Evolutionary conservation across 2,888 invertebrate genomes (phyloP).

Genomic region (Dolichomitus sp.): DNA sequence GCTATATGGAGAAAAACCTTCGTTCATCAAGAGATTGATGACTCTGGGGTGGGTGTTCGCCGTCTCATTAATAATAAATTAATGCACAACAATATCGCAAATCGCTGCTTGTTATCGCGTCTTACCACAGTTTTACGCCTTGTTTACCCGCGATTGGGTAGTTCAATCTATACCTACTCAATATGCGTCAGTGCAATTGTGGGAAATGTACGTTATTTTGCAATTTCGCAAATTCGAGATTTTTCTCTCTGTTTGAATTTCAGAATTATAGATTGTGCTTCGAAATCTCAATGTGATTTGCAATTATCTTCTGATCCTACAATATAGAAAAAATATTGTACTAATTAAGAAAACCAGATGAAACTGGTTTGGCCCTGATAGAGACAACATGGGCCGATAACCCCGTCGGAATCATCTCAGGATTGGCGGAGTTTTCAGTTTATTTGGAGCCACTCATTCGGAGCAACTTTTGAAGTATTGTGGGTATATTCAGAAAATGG

Average conservation of each 20-base stretch:
- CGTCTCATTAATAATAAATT: constrained; percentile 45
- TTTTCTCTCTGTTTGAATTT: constrained; percentile 4
- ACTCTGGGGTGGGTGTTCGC: constrained; percentile 26
- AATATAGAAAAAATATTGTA: background rate
- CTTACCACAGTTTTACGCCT: constrained; percentile 57
- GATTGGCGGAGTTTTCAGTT: constrained; percentile 2
- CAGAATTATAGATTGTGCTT: background rate
- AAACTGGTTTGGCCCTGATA: constrained; percentile 39
- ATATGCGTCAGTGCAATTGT: constrained; percentile 6
- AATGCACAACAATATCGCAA: constrained; percentile 48
- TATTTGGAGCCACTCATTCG: background rate
- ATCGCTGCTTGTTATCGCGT: constrained; percentile 47
- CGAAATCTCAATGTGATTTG: background rate
- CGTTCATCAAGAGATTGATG: constrained; percentile 33
- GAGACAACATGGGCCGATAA: constrained; percentile 41
- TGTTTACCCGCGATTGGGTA: constrained; percentile 48
- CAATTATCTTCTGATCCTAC: background rate
- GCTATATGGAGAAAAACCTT: constrained; percentile 2
- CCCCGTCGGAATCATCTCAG: constrained; percentile 37
- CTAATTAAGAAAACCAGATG: constrained; percentile 29
- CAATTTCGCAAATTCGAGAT: background rate
- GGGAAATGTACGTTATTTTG: background rate
- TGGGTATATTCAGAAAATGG: background rate
- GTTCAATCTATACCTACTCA: background rate
- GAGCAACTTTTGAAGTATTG: background rate